Evolutionary conservation across 2,888 invertebrate genomes (phyloP).

Genomic region (Labia minor): DNA sequence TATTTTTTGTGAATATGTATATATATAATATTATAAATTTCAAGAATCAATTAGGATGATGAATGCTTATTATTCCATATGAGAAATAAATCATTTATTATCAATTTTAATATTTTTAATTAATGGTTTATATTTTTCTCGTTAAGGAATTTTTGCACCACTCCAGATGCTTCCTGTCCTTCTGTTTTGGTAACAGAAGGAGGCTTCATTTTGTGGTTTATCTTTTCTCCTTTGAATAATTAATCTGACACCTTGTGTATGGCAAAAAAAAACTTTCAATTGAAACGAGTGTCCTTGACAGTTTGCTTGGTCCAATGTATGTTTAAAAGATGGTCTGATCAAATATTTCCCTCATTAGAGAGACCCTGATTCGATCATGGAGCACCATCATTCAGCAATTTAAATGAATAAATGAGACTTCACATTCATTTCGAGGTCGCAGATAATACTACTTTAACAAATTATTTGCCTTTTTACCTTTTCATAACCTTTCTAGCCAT

Average conservation of each 20-base stretch:
- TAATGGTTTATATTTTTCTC: too few relatives aligned
- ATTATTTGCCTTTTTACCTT: background rate
- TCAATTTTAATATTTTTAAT: too few relatives aligned
- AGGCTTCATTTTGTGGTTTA: too few relatives aligned
- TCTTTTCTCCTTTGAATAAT: background rate
- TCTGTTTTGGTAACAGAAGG: background rate
- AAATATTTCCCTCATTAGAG: slow-evolving; percentile 1
- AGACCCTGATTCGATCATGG: background rate
- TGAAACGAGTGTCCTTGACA: too few relatives aligned
- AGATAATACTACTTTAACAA: background rate
- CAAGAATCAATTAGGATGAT: too few relatives aligned
- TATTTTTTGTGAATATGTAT: too few relatives aligned
- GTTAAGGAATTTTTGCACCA: too few relatives aligned
- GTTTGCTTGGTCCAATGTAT: background rate
- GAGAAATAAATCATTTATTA: too few relatives aligned
- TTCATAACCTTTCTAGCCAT: background rate
- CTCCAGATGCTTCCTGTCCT: background rate
- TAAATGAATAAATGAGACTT: slow-evolving; percentile 5
- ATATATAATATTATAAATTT: too few relatives aligned
- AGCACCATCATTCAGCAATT: too few relatives aligned
- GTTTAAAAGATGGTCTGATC: background rate
- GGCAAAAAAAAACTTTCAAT: too few relatives aligned
- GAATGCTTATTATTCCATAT: too few relatives aligned
- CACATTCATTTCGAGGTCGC: background rate
- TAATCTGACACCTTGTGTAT: background rate